Percentiles rank a stretch among this genome's conserved stretches.
phyloP scores from a whole-genome alignment of 1,140 invertebrate genomes.

The Ladona fulva region DNA sequence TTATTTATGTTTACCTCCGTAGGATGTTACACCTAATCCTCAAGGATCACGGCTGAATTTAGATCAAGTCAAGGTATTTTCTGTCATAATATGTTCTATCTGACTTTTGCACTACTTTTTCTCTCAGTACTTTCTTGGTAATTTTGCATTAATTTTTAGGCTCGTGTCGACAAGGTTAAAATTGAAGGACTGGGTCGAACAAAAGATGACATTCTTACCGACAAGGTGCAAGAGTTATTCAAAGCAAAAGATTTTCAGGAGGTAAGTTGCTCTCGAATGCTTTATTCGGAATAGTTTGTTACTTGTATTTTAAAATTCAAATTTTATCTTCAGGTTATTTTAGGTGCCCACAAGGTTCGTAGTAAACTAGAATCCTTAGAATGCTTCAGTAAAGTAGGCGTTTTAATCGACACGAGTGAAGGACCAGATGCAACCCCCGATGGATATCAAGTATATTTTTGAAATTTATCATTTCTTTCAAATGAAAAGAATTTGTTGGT shows the following conservation, averaged over 20 bases:
- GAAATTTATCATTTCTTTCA: neutral
- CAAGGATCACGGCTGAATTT: neutral
- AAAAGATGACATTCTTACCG: slow-evolving; percentile 71
- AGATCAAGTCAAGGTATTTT: neutral
- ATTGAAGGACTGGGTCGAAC: slow-evolving; percentile 72
- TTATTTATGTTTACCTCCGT: too few species aligned
- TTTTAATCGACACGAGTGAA: slow-evolving; percentile 74
- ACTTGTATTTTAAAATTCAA: slow-evolving; percentile 38
- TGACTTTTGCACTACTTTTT: neutral
- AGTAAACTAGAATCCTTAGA: slow-evolving; percentile 63
- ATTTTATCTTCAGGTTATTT: slow-evolving; percentile 42
- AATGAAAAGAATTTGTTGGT: too few species aligned
- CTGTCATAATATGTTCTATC: neutral
- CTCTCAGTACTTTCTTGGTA: neutral
- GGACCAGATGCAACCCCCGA: slow-evolving; percentile 57
- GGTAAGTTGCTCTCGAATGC: slow-evolving; percentile 27
- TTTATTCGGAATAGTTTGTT: too few species aligned
- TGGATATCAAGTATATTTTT: slow-evolving; percentile 59
- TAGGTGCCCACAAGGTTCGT: slow-evolving; percentile 48
- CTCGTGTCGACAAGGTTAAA: slow-evolving; percentile 65
- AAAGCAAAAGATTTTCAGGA: slow-evolving; percentile 48
- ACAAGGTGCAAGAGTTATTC: slow-evolving; percentile 62
- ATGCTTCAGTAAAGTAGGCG: slow-evolving; percentile 70
- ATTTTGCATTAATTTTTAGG: slow-evolving; percentile 36
- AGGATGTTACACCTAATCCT: neutral